Conservation (phyloP, 2,797 vertebrate species). For the Gobio occitaniae region DNA sequence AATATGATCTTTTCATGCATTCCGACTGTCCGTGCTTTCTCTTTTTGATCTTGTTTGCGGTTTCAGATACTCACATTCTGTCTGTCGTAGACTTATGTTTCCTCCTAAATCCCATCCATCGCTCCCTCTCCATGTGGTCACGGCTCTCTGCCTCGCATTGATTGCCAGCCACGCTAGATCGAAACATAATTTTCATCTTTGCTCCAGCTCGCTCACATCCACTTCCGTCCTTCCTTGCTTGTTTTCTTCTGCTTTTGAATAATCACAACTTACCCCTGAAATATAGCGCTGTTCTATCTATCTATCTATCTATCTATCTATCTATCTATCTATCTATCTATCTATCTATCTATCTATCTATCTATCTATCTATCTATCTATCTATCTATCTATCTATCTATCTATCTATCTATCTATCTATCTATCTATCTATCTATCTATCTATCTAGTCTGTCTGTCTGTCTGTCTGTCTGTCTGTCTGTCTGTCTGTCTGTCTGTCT, state of each 20-base stretch:
- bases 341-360: neutral
- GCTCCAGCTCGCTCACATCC: neutral
- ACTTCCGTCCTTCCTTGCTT: constrained; percentile 7
- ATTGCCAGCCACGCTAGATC: constrained; percentile 40
- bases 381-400: neutral
- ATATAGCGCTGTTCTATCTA: neutral
- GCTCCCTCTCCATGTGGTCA: constrained; percentile 34
- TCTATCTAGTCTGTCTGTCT: neutral
- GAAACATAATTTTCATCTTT: constrained; percentile 54
- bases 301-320: neutral
- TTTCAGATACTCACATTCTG: neutral
- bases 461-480: neutral
- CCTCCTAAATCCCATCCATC: constrained; percentile 6
- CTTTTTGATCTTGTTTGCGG: neutral
- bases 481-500: too few relatives aligned
- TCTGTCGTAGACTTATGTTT: constrained; percentile 1
- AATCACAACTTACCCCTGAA: neutral
- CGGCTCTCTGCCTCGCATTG: constrained; percentile 42
- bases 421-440: too few relatives aligned
- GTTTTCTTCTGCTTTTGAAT: constrained; percentile 42
- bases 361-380: neutral
- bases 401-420: too few relatives aligned
- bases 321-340: neutral
- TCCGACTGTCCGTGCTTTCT: neutral
- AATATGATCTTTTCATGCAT: neutral